Base-by-base conservation (phyloP, 2,888 invertebrate species). In the Gryllus longicercus region DNA sequence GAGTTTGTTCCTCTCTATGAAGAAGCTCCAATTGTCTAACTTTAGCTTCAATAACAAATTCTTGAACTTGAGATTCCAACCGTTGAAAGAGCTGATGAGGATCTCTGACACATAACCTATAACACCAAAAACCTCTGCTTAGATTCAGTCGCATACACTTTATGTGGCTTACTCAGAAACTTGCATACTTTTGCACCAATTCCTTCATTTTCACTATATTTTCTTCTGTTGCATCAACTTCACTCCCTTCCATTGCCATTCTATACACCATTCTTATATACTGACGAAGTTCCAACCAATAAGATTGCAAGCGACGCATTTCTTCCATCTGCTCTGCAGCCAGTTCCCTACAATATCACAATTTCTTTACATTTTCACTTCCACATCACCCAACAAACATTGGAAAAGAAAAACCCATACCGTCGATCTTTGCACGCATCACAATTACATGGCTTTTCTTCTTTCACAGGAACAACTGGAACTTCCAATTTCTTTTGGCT, bases 21-120 rank as follows among this genome's bases (percentile, higher is more conserved):
- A 90, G 84, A 83, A 90, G 88, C 84, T 89, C 88, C 82, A 90
- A 86, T 82, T 91, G 87, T 82, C 88, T 88, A 84, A 91, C 90
- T 85, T 91, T 91, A 83, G 91, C 90, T 85, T 92, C 91, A 83
- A 91, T 89, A 81, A 92, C 91, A 86, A 91, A 91, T 85, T 92
- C 91, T 83, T 91, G 89, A 50, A 91, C 89, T 84, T 91, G 90
- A 80, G 90, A 89, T 84, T 92, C 91, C 83, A 92, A 86, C 84
- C 91, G 89, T 85, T 91, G 88, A 84, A 91, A 91, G 82, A 93
- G 87, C 85, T 92, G 91, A 85, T 92, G 91, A 63, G 92, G 90
- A 87, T 93, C 91, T 50, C 82, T 86, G 79, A 88, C 87, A 84
- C 89, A 88, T 80, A 91, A 86, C 84, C 91, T 91, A 82, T 11